phyloP scores from a whole-genome alignment of 2,888 invertebrate species.

The Drosophila bunnanda region DNA sequence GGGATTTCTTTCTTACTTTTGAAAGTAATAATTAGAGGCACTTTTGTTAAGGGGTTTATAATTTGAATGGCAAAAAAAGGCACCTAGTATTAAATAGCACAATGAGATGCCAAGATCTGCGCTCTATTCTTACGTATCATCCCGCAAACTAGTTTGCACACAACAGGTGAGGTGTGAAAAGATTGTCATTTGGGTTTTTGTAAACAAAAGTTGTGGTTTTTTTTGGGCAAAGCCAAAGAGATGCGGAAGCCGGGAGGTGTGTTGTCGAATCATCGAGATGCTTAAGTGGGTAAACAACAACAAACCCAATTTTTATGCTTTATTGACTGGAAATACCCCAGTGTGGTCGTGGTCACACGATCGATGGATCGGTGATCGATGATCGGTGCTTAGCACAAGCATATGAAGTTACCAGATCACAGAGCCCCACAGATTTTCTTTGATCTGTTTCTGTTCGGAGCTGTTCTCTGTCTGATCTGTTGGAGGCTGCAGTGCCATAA shows the following conservation, averaged over 20 bases:
- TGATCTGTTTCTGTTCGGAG: constrained; percentile 56
- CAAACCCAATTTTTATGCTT: constrained; percentile 33
- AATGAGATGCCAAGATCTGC: constrained; percentile 6
- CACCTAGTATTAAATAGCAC: constrained; percentile 9
- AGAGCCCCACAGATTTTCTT: constrained; percentile 52
- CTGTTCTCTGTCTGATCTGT: constrained; percentile 26
- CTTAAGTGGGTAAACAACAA: constrained; percentile 30
- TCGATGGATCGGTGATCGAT: constrained; percentile 60
- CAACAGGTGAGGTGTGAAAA: constrained; percentile 19
- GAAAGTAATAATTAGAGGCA: constrained; percentile 11
- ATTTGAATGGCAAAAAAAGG: constrained; percentile 4
- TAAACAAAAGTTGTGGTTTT: constrained; percentile 32
- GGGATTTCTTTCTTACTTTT: constrained; percentile 27
- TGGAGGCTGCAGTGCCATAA: constrained; percentile 59
- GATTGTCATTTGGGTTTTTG: constrained; percentile 15
- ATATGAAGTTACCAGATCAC: constrained; percentile 61
- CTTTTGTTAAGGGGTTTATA: constrained; percentile 3
- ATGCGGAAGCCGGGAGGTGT: constrained; percentile 30
- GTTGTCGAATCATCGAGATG: constrained; percentile 22
- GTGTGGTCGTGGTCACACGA: constrained; percentile 29
- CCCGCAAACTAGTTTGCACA: constrained; percentile 8
- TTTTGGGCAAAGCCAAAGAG: constrained; percentile 23
- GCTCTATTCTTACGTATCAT: not conserved
- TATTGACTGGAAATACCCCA: constrained; percentile 59
- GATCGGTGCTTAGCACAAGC: constrained; percentile 46